Conservation (phyloP, 2,797 vertebrate genomes). For the Lindbergichthys nudifrons region DNA sequence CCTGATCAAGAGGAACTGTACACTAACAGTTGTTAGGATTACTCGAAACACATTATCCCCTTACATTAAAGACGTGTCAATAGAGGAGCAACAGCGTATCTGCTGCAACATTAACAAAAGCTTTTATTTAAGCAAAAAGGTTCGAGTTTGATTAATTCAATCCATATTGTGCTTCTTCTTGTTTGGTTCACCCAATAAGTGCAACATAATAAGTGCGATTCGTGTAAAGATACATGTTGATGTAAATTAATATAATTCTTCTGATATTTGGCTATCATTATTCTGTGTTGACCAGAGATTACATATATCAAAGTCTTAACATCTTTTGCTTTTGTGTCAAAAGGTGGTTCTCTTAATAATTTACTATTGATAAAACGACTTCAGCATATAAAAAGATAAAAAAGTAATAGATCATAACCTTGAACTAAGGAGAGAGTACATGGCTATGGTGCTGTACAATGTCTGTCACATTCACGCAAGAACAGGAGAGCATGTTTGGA, state of each 20-base stretch:
- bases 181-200: not conserved
- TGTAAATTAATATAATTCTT: not conserved
- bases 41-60: constrained; percentile 30
- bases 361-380: not conserved
- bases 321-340: not conserved
- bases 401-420: not conserved
- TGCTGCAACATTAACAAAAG: not conserved
- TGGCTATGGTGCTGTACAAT: not conserved
- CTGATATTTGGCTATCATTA: not conserved
- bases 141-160: constrained; percentile 14
- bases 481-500: constrained; percentile 18
- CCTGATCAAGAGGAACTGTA: not conserved
- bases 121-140: not conserved
- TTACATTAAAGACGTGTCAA: constrained; percentile 27
- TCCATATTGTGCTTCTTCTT: constrained; percentile 8
- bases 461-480: not conserved
- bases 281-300: not conserved
- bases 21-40: constrained; percentile 34
- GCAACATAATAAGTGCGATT: not conserved
- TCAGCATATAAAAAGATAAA: not conserved
- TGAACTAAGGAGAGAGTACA: not conserved
- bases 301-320: too few relatives aligned
- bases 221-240: not conserved
- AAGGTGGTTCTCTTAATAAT: not conserved
- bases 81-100: not conserved